These are phyloP conservation scores for Ooceraea biroi DNA, from an alignment of 1,140 invertebrate species.

Conservation along the genomic window DNA sequence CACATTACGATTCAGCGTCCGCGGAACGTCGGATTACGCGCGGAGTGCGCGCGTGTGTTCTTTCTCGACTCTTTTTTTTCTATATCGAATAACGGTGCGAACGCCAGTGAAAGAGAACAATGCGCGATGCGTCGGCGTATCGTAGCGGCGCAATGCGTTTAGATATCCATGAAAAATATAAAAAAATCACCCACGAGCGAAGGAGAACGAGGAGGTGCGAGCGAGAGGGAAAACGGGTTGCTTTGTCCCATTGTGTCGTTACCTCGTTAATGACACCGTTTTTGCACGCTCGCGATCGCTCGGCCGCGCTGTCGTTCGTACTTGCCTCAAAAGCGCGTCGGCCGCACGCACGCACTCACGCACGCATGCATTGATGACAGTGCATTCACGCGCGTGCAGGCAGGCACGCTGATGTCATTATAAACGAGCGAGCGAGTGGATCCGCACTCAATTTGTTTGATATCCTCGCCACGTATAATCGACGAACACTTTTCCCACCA, in stretches of 20 bases:
- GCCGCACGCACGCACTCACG: not conserved
- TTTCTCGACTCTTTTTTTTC: not conserved
- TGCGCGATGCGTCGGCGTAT: conserved; percentile 7
- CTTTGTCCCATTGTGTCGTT: conserved; percentile 56
- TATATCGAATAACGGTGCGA: conserved; percentile 53
- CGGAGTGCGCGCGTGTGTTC: not conserved
- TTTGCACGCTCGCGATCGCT: conserved; percentile 34
- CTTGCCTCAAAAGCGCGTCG: conserved; percentile 49
- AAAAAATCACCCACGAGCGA: not conserved
- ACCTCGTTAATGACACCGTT: conserved; percentile 65
- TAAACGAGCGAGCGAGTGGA: conserved; percentile 79
- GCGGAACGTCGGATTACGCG: conserved; percentile 35
- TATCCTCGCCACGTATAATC: conserved; percentile 63
- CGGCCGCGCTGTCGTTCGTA: too few relatives aligned
- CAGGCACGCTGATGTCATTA: conserved; percentile 77
- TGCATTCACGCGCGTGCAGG: conserved; percentile 40
- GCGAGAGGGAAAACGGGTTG: not conserved
- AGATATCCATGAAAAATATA: conserved; percentile 38
- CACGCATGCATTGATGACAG: conserved; percentile 47
- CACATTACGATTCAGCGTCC: conserved; percentile 49
- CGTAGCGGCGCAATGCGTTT: conserved; percentile 39
- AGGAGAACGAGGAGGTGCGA: not conserved
- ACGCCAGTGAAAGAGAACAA: conserved; percentile 49
- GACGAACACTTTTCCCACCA: conserved; percentile 29
- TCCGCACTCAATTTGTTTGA: conserved; percentile 80